These are phyloP conservation scores for Ichneumoninae sp. DNA, from an alignment of 2,888 invertebrate genomes.

Conservation along the genomic window DNA sequence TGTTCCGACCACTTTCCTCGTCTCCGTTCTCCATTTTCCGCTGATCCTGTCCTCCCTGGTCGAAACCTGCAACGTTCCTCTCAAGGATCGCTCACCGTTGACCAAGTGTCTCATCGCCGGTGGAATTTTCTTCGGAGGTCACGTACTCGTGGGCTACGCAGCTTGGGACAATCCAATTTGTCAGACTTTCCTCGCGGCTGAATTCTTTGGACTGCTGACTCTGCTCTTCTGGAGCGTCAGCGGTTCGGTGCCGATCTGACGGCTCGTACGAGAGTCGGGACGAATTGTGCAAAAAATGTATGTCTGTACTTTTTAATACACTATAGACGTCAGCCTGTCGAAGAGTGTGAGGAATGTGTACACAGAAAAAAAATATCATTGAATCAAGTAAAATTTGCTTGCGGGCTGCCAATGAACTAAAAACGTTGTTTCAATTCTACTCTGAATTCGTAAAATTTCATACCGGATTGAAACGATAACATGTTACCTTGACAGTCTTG, in stretches of 20 bases:
- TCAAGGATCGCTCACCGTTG: conserved; percentile 34
- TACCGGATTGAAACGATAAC: too few species aligned
- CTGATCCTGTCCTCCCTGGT: conserved; percentile 9
- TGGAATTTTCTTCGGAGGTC: conserved; percentile 68
- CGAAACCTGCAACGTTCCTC: background rate
- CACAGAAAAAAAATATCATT: too few species aligned
- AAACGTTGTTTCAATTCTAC: too few species aligned
- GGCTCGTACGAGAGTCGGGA: background rate
- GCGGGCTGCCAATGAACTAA: too few species aligned
- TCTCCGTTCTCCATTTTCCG: conserved; percentile 41
- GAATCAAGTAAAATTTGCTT: too few species aligned
- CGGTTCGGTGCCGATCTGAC: conserved; percentile 68
- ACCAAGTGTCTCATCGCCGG: conserved; percentile 51
- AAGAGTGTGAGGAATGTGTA: background rate
- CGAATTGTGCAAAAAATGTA: background rate
- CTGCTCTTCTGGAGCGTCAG: conserved; percentile 75
- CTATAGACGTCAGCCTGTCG: background rate
- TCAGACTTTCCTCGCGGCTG: conserved; percentile 76
- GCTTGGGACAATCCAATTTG: conserved; percentile 73
- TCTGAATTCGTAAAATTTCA: too few species aligned
- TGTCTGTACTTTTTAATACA: background rate
- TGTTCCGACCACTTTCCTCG: conserved; percentile 16
- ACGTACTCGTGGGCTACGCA: conserved; percentile 70
- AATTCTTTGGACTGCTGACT: conserved; percentile 78
- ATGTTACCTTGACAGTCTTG: too few species aligned